Evolutionary conservation across 2,797 vertebrate species (phyloP), one percentile per base, ranked within the genome.

Genomic region (Platyrinchus mystaceus): DNA sequence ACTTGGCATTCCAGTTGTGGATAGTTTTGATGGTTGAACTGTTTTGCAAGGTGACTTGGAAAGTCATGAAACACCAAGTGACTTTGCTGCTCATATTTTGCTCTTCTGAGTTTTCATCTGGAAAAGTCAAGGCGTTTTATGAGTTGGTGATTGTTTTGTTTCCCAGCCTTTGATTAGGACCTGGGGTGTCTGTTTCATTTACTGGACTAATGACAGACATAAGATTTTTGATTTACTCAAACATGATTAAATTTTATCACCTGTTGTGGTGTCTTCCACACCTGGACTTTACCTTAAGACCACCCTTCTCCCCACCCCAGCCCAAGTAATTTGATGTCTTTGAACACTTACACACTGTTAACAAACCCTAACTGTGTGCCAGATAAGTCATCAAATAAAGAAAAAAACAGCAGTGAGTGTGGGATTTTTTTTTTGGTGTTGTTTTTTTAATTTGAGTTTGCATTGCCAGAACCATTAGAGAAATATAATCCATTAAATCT

Each of bases 401-500:
- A 23, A 91, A 84, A 89, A 91, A 62, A 28, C 56, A 91, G 70
- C 67, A 64, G 67, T 67, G 56, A 94, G 63, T 15, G 15, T 93
- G 90, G 87, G 69, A 47, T 78, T 64, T 64, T 63, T 64, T 21
- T 71, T 58, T 79, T 28, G 14, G 39, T 87, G 15, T 0, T 90
- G 14, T 23, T 63, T 73, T 87, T 91, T 84, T 14, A 77, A 89
- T 70, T 47, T 37, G 39, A 77, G 24, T 84, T 95, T 82, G 67
- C 46, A 71, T 95, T 96, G 83, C 87, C 93, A 93, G 83, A 87
- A 90, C 71, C 86, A 90, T 94, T 93, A 94, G 47, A 91, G 80
- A 95, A 94, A 90, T 91, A 73, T 50, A 94, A 95, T 90, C 83
- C 70, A 67, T 90, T 94, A 96, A 97, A 94, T 95, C 85, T 96